Evolutionary conservation across 2,888 invertebrate genomes (phyloP).

Genomic region (Galerucella calmariensis): DNA sequence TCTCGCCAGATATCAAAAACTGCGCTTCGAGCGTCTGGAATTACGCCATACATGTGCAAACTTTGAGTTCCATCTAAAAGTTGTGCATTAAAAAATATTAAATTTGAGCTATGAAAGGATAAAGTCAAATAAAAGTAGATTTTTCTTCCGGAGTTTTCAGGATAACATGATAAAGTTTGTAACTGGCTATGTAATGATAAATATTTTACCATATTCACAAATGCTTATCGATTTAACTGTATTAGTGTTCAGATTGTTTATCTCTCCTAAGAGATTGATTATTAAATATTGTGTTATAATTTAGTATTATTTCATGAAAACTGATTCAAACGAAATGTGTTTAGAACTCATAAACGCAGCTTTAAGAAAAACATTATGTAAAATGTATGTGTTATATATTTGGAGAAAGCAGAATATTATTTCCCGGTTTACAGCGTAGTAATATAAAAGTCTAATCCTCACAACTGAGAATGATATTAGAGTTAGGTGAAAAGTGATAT

Average conservation of each 20-base stretch:
- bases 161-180: background rate
- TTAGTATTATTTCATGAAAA: no score
- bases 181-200: background rate
- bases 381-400: background rate
- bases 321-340: no score
- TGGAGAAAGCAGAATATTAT: background rate
- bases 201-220: background rate
- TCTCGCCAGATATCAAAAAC: constrained; percentile 83
- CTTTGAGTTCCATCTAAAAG: constrained; percentile 72
- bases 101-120: background rate
- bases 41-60: constrained; percentile 78
- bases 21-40: constrained; percentile 81
- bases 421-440: background rate
- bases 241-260: no score
- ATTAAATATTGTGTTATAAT: no score
- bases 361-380: background rate
- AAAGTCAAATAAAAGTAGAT: background rate
- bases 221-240: no score
- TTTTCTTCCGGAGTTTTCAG: background rate
- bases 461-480: constrained; percentile 20
- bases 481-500: constrained; percentile 20
- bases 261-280: no score
- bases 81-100: constrained; percentile 10
- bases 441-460: constrained; percentile 18
- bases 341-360: background rate